Percentiles rank a stretch among this genome's conserved stretches.
Evolutionary conservation across 2,113 vertebrate species (phyloP).

Genomic region (Macrotus californicus): DNA sequence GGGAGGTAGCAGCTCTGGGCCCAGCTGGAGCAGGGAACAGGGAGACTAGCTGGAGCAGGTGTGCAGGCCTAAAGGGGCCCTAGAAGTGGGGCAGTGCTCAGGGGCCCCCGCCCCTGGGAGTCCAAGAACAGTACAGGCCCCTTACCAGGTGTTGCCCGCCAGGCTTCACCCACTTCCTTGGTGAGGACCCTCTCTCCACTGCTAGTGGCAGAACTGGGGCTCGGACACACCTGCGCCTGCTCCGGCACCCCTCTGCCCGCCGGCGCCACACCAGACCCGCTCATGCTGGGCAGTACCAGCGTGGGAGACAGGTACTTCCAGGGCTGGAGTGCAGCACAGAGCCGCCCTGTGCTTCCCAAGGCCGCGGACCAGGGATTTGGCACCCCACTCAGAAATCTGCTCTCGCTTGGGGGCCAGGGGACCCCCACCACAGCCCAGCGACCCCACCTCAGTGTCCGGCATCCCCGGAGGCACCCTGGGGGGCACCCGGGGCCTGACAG

Average conservation of each 20-base stretch:
- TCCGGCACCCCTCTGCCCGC: fast-evolving
- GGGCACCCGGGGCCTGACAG: fast-evolving
- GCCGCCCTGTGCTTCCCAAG: background rate
- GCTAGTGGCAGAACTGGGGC: conserved; percentile 64
- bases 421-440: background rate
- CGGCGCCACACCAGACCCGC: background rate
- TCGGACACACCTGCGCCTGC: background rate
- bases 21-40: background rate
- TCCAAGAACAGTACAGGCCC: background rate
- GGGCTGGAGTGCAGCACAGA: fast-evolving
- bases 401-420: background rate
- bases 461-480: fast-evolving
- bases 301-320: fast-evolving
- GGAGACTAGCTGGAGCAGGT: background rate
- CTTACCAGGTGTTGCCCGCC: fast-evolving
- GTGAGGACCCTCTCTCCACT: conserved; percentile 34
- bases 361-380: fast-evolving
- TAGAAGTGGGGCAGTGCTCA: background rate
- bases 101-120: background rate
- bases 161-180: background rate
- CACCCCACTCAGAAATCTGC: background rate
- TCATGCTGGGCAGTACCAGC: fast-evolving
- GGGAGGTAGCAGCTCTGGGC: background rate
- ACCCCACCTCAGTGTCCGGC: fast-evolving
- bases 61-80: background rate